Conservation (phyloP, 2,113 vertebrate species). For the Sylvietta virens region DNA sequence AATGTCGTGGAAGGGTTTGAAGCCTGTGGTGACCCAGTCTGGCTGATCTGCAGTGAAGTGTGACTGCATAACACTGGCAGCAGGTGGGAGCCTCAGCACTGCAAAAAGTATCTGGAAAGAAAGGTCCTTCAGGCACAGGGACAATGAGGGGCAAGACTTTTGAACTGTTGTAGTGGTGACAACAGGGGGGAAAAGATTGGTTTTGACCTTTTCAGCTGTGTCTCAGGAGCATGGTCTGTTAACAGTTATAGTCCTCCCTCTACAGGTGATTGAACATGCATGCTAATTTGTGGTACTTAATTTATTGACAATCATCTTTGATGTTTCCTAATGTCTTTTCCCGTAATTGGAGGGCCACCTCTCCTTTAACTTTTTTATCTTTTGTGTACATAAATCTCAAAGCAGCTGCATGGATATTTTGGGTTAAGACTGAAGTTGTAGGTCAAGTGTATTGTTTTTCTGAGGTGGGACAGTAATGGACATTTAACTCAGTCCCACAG, state of each 20-base stretch:
- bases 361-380: background rate
- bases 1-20: background rate
- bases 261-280: background rate
- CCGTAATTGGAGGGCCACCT: background rate
- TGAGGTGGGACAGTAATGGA: background rate
- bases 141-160: background rate
- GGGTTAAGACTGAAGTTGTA: background rate
- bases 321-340: background rate
- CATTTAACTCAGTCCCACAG: background rate
- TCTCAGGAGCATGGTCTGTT: background rate
- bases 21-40: background rate
- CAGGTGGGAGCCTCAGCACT: background rate
- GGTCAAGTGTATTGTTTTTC: background rate
- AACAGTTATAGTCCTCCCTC: background rate
- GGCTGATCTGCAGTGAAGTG: background rate
- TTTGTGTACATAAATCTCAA: background rate
- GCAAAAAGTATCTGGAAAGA: background rate
- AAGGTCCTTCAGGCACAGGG: background rate
- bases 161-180: background rate
- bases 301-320: background rate
- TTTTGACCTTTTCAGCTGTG: background rate
- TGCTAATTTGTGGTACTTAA: background rate
- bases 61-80: background rate
- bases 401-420: background rate
- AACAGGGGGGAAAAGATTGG: background rate